A percentile compares a stretch with the other conserved stretches of the same genome.
Conservation (phyloP, 2,888 invertebrate genomes). For the Pyrgus malvae region DNA sequence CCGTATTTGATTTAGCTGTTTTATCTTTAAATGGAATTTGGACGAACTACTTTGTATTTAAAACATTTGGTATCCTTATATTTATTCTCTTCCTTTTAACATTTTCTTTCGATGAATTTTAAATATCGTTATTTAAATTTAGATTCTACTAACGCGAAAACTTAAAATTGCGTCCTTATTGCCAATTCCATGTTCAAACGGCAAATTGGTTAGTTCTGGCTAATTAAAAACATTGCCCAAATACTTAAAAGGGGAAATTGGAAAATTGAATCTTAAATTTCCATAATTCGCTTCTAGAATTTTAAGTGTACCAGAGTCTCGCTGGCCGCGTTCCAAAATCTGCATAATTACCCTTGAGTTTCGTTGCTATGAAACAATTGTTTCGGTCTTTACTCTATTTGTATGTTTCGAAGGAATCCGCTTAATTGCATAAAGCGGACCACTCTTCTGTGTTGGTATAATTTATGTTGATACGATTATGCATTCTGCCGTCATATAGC, state of each 20-base stretch:
- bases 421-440: slow-evolving; percentile 36
- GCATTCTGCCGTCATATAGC: slow-evolving; percentile 14
- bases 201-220: slow-evolving; percentile 25
- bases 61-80: no score
- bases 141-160: background rate
- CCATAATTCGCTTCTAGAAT: slow-evolving; percentile 30
- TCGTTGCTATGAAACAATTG: slow-evolving; percentile 31
- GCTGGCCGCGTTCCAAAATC: slow-evolving; percentile 34
- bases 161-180: background rate
- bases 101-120: background rate
- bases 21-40: slow-evolving; percentile 8
- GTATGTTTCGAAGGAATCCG: slow-evolving; percentile 38
- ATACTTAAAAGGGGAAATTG: slow-evolving; percentile 28
- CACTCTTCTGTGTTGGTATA: slow-evolving; percentile 24
- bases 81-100: background rate
- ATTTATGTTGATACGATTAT: slow-evolving; percentile 26
- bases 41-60: background rate
- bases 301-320: slow-evolving; percentile 32
- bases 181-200: slow-evolving; percentile 16
- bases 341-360: slow-evolving; percentile 34
- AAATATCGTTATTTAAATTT: background rate
- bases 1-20: slow-evolving; percentile 20
- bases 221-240: slow-evolving; percentile 29
- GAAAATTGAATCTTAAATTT: slow-evolving; percentile 28
- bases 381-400: slow-evolving; percentile 34